Evolutionary conservation across 2,797 vertebrate genomes (phyloP).

Genomic region (Hephaestus fuliginosus): DNA sequence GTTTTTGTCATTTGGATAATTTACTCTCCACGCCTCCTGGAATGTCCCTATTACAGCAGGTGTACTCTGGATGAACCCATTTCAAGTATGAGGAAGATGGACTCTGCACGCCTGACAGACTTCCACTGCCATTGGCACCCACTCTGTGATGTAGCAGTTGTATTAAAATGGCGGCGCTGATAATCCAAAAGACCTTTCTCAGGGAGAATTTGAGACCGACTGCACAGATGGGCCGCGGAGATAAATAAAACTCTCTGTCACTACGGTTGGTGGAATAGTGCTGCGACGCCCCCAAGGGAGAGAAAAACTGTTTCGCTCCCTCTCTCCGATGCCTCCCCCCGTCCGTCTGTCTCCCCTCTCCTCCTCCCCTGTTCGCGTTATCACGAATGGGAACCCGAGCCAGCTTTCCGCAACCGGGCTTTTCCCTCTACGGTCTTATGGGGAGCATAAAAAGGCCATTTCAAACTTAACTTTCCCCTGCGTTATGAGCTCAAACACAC

Average conservation of each 20-base stretch:
- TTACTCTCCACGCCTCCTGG: conserved; percentile 73
- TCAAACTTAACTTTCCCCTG: conserved; percentile 41
- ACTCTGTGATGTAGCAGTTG: conserved; percentile 92
- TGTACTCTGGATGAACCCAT: conserved; percentile 95
- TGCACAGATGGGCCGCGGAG: conserved; percentile 94
- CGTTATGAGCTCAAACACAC: conserved; percentile 47
- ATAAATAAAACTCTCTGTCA: conserved; percentile 96
- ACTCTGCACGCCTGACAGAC: conserved; percentile 85
- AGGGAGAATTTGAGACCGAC: conserved; percentile 91
- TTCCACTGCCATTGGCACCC: conserved; percentile 85
- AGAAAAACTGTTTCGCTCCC: conserved; percentile 74
- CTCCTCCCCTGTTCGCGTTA: conserved; percentile 41
- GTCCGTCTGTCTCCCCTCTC: conserved; percentile 66
- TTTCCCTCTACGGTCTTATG: conserved; percentile 54
- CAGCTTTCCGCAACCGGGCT: conserved; percentile 68
- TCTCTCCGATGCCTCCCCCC: conserved; percentile 59
- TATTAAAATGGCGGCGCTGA: conserved; percentile 95
- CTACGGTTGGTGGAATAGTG: conserved; percentile 90
- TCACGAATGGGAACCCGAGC: conserved; percentile 56
- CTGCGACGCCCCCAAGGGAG: conserved; percentile 91
- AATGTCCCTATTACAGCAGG: conserved; percentile 84
- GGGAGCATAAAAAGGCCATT: conserved; percentile 68
- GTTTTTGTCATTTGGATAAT: conserved; percentile 83
- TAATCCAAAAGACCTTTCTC: conserved; percentile 96
- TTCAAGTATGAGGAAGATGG: conserved; percentile 80